A percentile compares a stretch with the other conserved stretches of the same genome.
phyloP scores from a whole-genome alignment of 64 coral and sea anemone species.

The Actinia equina region DNA sequence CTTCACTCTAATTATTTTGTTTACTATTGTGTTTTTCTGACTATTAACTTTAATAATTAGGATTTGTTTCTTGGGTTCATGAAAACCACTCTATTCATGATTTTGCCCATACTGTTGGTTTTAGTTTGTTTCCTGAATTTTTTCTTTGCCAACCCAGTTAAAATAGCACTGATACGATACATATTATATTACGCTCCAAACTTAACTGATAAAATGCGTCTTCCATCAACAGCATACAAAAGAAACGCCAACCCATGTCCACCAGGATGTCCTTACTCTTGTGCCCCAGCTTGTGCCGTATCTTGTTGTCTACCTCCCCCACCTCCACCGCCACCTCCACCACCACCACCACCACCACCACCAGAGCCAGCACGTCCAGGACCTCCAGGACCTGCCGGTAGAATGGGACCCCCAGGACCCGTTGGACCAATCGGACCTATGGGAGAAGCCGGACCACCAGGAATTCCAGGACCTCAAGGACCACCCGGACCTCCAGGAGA shows the following conservation, averaged over 20 bases:
- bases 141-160: background rate
- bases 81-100: too few species aligned
- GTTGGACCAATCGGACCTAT: constrained; percentile 97
- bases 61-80: too few species aligned
- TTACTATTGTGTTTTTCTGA: too few species aligned
- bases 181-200: background rate
- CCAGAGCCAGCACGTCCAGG: constrained; percentile 96
- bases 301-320: constrained; percentile 93
- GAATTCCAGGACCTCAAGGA: constrained; percentile 92
- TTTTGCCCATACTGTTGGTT: too few species aligned
- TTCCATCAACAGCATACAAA: constrained; percentile 69
- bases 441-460: constrained; percentile 97
- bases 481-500: constrained; percentile 98
- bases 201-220: background rate
- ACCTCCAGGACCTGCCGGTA: constrained; percentile 92
- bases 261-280: constrained; percentile 82
- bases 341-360: constrained; percentile 97
- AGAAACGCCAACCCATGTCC: constrained; percentile 98
- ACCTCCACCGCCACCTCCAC: constrained; percentile 88
- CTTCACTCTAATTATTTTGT: too few species aligned
- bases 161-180: background rate
- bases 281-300: constrained; percentile 84
- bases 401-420: constrained; percentile 98
- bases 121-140: background rate
- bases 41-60: too few species aligned